Evolutionary conservation across 1,140 invertebrate genomes (phyloP).

Genomic region (Penaeus chinensis): DNA sequence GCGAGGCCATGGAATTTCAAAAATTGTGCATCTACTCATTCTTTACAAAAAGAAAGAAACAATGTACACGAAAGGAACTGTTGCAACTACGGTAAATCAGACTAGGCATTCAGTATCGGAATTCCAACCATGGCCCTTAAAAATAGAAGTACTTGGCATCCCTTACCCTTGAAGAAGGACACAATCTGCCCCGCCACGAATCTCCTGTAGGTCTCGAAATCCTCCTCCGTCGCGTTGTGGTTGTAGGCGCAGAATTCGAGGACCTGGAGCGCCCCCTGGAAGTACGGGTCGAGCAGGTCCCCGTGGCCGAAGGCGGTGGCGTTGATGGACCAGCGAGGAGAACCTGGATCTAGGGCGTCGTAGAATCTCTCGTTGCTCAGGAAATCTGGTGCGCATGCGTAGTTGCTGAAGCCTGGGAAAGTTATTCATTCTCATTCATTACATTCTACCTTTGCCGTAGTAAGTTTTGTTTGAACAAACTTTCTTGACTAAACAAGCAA

Average conservation of each 20-base stretch:
- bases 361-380: conserved; percentile 63
- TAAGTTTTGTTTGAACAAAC: no score
- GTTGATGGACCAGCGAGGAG: conserved; percentile 64
- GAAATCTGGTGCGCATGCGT: conserved; percentile 61
- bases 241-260: background rate
- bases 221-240: background rate
- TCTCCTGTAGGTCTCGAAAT: background rate
- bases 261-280: conserved; percentile 48
- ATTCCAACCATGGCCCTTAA: no score
- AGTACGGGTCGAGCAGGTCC: conserved; percentile 62
- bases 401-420: background rate
- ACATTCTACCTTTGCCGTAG: no score
- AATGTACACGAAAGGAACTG: no score
- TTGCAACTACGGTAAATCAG: no score
- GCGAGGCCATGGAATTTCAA: no score
- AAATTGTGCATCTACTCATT: no score
- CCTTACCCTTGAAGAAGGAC: conserved; percentile 4
- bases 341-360: conserved; percentile 54
- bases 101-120: no score
- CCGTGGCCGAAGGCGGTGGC: conserved; percentile 63
- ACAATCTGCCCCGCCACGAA: conserved; percentile 20
- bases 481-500: no score
- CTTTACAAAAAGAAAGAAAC: no score
- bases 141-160: no score
- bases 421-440: no score